Evolutionary conservation across 1,140 invertebrate genomes (phyloP).

Genomic region (Cryptotermes secundus): DNA sequence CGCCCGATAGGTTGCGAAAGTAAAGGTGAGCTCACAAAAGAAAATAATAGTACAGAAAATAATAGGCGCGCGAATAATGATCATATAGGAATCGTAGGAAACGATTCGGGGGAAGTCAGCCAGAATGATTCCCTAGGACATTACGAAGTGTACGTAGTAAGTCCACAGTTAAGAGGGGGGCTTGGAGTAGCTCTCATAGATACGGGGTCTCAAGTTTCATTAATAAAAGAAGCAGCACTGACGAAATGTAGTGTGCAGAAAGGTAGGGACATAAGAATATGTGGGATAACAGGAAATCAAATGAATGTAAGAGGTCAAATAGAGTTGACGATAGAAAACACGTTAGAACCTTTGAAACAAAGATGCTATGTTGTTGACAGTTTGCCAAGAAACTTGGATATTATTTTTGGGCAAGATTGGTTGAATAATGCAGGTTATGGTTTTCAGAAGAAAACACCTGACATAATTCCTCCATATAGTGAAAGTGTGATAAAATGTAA

Average conservation of each 20-base stretch:
- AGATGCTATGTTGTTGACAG: not conserved
- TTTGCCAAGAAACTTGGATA: not conserved
- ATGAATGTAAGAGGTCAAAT: not conserved
- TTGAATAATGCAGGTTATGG: not conserved
- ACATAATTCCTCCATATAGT: not conserved
- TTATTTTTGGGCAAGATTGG: constrained; percentile 20
- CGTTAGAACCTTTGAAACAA: not conserved
- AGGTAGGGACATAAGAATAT: not conserved
- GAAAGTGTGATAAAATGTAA: too few species aligned
- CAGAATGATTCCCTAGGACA: too few species aligned
- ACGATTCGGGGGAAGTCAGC: too few species aligned
- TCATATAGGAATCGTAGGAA: too few species aligned
- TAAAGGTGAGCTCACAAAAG: not conserved
- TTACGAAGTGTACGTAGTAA: not conserved
- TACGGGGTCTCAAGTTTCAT: not conserved
- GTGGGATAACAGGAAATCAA: not conserved
- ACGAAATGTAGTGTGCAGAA: not conserved
- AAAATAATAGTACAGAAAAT: too few species aligned
- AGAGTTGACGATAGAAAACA: not conserved
- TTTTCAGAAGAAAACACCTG: not conserved
- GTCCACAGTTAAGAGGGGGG: not conserved
- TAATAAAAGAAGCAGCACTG: not conserved
- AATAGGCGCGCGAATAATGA: too few species aligned
- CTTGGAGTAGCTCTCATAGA: constrained; percentile 15
- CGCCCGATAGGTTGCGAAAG: not conserved